Evolutionary conservation across 2,797 vertebrate genomes (phyloP), one percentile per base, ranked within the genome.

Genomic region (Megalops cyprinoides): DNA sequence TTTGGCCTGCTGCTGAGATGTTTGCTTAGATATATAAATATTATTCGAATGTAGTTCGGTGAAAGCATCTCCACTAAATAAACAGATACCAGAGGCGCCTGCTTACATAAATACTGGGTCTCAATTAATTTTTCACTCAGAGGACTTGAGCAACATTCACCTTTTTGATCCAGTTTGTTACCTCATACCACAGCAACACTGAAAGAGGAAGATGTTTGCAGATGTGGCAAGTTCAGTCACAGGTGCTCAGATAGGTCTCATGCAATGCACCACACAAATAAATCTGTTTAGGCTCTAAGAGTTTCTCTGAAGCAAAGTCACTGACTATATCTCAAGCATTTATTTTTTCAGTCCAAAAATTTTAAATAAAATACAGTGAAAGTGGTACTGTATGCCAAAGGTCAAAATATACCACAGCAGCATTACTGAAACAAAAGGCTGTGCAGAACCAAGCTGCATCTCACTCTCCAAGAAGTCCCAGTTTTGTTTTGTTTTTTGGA

Each of bases 21-120:
- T n/a, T 77, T 56, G 18, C 34, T 77, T 56, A 65, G 39, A 49
- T 44, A 46, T 49, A 78, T 42, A 67, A 62, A 67, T 78, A 44
- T 75, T 78, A 60, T 60, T 60, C 3, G 23, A 28, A 62, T 65
- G 23, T 67, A 62, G n/a, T 46, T 14, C 10, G n/a, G 28, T 67
- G 42, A 42, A 37, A 44, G 56, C 46, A 25, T 62, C 58, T 42
- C 28, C 37, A 56, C 37, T 15, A 67, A 62, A 78, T 62, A 67
- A 6, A 49, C 14, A 49, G 60, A 67, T 23, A 34, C 34, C 14
- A 28, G 58, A 78, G 39, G 14, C 42, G 39, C 56, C 56, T 34
- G 18, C 37, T 77, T 77, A 46, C 37, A 20, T 28, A 49, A 67
- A 78, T 78, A 62, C 31, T 23, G 15, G 25, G n/a, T 25, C 6